Evolutionary conservation across 2,797 vertebrate genomes (phyloP).

Genomic region (Crax fasciolata): DNA sequence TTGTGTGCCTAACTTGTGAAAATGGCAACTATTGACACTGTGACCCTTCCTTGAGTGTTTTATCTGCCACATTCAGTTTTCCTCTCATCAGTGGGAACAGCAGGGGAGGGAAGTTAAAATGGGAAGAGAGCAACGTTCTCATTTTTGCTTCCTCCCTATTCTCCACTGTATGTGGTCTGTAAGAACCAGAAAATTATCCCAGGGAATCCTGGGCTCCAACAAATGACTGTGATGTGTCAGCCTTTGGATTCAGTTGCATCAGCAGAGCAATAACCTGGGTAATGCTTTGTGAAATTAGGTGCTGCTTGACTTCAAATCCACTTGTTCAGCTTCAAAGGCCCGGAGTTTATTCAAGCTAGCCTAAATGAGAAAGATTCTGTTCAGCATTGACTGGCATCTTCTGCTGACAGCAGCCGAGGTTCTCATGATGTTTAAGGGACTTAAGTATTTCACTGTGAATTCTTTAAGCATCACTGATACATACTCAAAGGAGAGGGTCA

Average conservation of each 20-base stretch:
- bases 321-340: neutral
- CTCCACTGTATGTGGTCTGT: neutral
- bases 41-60: neutral
- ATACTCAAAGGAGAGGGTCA: neutral
- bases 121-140: neutral
- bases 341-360: rapidly evolving
- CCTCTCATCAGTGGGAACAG: neutral
- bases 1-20: neutral
- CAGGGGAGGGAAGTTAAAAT: neutral
- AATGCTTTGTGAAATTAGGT: neutral
- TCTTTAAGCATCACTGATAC: neutral
- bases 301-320: neutral
- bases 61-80: neutral
- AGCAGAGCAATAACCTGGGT: neutral
- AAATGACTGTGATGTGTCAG: neutral
- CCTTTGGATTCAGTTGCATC: rapidly evolving
- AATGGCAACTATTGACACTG: neutral
- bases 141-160: neutral
- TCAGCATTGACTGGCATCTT: neutral
- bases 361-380: neutral
- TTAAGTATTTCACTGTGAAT: neutral
- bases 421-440: neutral
- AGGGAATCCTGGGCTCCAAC: neutral
- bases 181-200: neutral
- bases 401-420: neutral